phyloP scores from a whole-genome alignment of 2,797 vertebrate genomes.

The Siniperca undulata region DNA sequence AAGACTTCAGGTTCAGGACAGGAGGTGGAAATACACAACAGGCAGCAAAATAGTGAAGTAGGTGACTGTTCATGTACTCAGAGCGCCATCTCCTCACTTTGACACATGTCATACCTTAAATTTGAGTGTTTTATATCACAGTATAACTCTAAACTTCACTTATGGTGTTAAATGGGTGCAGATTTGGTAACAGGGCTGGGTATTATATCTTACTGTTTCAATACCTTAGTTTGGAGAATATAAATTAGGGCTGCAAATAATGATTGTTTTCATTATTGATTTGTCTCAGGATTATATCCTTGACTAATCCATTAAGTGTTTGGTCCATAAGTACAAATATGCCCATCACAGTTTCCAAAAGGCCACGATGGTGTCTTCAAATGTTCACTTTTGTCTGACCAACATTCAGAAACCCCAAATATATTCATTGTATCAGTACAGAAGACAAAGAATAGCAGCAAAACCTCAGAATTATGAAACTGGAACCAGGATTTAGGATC shows the following conservation, averaged over 20 bases:
- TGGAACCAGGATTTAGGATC: not conserved
- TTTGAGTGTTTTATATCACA: not conserved
- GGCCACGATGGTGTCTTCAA: not conserved
- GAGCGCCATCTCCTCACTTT: not conserved
- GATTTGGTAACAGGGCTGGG: not conserved
- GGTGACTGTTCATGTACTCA: conserved; percentile 2
- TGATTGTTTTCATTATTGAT: no score
- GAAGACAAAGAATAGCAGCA: not conserved
- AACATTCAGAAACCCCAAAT: not conserved
- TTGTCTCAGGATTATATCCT: not conserved
- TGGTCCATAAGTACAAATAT: not conserved
- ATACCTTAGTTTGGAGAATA: not conserved
- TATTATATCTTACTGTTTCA: not conserved
- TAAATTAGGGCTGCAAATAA: no score
- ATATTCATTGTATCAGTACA: not conserved
- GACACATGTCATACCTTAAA: not conserved
- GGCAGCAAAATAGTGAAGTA: not conserved
- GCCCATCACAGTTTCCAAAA: not conserved
- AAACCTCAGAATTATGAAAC: not conserved
- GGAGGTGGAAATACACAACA: conserved; percentile 15
- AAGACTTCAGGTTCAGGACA: conserved; percentile 25
- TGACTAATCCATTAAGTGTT: not conserved
- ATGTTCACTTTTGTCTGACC: not conserved
- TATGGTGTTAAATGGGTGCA: not conserved
- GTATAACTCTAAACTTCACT: not conserved